Evolutionary conservation across 2,888 invertebrate species (phyloP).

Genomic region (Netelia virgata): DNA sequence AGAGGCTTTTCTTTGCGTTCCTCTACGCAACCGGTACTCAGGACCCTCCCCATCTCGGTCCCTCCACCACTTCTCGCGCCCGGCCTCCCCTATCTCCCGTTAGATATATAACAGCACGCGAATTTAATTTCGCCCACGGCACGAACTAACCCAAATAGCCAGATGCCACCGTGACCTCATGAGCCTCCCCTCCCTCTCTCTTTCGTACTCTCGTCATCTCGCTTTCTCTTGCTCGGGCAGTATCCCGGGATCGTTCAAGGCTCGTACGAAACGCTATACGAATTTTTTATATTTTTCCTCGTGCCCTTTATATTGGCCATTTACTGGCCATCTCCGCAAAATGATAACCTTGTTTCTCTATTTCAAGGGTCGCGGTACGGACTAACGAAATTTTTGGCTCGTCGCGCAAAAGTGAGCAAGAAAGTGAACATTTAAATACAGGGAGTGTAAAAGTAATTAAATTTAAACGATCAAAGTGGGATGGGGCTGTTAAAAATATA

Average conservation of each 20-base stretch:
- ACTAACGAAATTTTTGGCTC: background rate
- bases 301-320: background rate
- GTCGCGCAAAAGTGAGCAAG: background rate
- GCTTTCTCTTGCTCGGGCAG: background rate
- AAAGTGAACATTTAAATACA: background rate
- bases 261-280: slow-evolving; percentile 42
- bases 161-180: slow-evolving; percentile 68
- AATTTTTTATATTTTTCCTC: slow-evolving; percentile 11
- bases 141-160: slow-evolving; percentile 74
- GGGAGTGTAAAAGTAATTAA: background rate
- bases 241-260: slow-evolving; percentile 6
- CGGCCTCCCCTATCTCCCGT: slow-evolving; percentile 31
- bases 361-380: background rate
- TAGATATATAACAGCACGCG: slow-evolving; percentile 26
- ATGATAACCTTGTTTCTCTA: slow-evolving; percentile 21
- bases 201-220: background rate
- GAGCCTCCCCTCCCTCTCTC: slow-evolving; percentile 34
- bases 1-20: slow-evolving; percentile 1
- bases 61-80: slow-evolving; percentile 40
- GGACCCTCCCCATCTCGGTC: slow-evolving; percentile 3
- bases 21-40: slow-evolving; percentile 27
- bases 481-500: no score
- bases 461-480: no score
- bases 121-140: slow-evolving; percentile 75
- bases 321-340: background rate